Percentiles rank a stretch among this genome's conserved stretches.
These are phyloP conservation scores for Peucedramus taeniatus DNA, from an alignment of 2,113 vertebrate species.

Conservation along the genomic window DNA sequence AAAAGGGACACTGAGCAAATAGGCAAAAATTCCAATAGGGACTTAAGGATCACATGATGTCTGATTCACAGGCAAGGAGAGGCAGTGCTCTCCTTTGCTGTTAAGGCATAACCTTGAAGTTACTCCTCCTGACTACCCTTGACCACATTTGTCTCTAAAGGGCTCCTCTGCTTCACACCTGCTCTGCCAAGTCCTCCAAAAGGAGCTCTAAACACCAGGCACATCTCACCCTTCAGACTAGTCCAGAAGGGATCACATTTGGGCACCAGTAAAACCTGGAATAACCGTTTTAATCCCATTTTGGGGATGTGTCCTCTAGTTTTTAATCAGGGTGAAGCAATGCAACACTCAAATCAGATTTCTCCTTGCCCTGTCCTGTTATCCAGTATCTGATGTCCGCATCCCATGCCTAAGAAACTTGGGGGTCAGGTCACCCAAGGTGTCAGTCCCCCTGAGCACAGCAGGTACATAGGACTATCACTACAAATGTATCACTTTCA, in stretches of 20 bases:
- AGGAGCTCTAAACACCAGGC: background rate
- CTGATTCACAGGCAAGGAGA: background rate
- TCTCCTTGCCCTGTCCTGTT: background rate
- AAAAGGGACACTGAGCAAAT: background rate
- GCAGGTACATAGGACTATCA: background rate
- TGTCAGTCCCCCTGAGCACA: background rate
- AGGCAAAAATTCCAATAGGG: background rate
- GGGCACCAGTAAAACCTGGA: background rate
- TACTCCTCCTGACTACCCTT: background rate
- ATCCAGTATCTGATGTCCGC: background rate
- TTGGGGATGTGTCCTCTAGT: background rate
- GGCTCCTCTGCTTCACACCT: background rate
- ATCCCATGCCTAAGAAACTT: fast-evolving
- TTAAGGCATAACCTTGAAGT: background rate
- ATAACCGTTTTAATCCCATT: background rate
- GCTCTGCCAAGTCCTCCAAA: background rate
- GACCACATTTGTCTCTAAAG: background rate
- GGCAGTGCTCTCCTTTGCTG: background rate
- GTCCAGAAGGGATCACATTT: background rate
- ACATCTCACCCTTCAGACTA: background rate
- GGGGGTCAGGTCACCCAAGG: background rate
- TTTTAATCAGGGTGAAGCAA: background rate
- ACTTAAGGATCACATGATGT: fast-evolving
- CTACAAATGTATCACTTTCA: background rate
- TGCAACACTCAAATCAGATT: background rate